Evolutionary conservation across 2,797 vertebrate species (phyloP).

Genomic region (Melanogrammus aeglefinus): DNA sequence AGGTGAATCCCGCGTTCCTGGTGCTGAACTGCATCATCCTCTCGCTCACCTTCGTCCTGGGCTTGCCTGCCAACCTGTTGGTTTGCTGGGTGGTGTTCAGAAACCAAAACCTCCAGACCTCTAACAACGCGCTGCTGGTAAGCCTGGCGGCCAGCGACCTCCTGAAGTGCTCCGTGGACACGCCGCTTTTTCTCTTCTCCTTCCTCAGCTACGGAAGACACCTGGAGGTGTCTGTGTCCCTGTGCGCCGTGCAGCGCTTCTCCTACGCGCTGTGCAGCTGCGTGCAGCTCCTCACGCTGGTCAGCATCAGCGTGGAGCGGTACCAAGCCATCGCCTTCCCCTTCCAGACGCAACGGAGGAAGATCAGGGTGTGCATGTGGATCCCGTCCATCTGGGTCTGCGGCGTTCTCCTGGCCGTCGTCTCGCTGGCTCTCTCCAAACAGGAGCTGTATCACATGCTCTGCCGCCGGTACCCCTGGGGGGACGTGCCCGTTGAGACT

Average conservation of each 20-base stretch:
- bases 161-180: constrained; percentile 60
- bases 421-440: constrained; percentile 50
- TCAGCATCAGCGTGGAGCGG: constrained; percentile 65
- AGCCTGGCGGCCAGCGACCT: constrained; percentile 62
- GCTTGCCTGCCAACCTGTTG: constrained; percentile 58
- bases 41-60: constrained; percentile 39
- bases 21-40: constrained; percentile 55
- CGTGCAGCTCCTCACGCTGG: constrained; percentile 66
- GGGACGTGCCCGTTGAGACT: neutral
- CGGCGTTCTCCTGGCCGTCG: constrained; percentile 43
- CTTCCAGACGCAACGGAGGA: constrained; percentile 50
- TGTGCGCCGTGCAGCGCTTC: constrained; percentile 63
- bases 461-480: constrained; percentile 35
- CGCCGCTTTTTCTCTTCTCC: constrained; percentile 57
- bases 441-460: constrained; percentile 45
- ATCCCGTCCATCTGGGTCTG: constrained; percentile 56
- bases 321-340: constrained; percentile 64
- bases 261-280: constrained; percentile 65
- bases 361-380: constrained; percentile 47
- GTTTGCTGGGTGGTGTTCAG: constrained; percentile 61
- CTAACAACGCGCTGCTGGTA: constrained; percentile 59
- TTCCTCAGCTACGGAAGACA: constrained; percentile 24
- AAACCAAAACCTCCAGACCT: constrained; percentile 55
- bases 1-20: constrained; percentile 30
- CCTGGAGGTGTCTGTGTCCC: constrained; percentile 8